Evolutionary conservation across 2,888 invertebrate species (phyloP).

Genomic region (Andrena haemorrhoa): DNA sequence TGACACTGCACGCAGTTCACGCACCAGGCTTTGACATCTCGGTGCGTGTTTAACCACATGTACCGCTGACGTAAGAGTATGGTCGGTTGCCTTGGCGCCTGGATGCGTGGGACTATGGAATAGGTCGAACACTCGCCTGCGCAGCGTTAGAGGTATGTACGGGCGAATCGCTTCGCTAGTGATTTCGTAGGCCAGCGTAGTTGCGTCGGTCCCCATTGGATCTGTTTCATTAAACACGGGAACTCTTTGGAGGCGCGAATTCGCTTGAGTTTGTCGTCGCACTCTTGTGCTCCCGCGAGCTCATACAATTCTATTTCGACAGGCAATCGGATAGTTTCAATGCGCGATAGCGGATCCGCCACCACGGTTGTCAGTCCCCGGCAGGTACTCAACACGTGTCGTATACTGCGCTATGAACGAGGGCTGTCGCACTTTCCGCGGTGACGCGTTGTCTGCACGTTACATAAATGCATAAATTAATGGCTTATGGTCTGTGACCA

Average conservation of each 20-base stretch:
- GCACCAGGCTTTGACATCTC: slow-evolving; percentile 1
- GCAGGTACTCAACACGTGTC: background rate
- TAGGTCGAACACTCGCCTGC: background rate
- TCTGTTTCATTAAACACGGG: background rate
- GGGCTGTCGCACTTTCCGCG: background rate
- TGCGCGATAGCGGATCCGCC: background rate
- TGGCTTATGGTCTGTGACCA: background rate
- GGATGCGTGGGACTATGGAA: background rate
- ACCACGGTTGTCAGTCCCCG: background rate
- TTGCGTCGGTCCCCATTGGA: background rate
- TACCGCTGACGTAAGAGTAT: background rate
- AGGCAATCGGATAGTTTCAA: background rate
- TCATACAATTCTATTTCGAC: background rate
- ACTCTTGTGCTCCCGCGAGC: no score
- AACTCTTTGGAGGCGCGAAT: background rate
- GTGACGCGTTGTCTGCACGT: background rate
- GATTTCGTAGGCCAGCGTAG: background rate
- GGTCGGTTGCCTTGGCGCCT: background rate
- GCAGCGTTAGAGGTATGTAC: background rate
- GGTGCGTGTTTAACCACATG: slow-evolving; percentile 2
- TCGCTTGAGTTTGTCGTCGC: no score
- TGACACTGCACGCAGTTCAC: background rate
- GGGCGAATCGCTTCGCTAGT: background rate
- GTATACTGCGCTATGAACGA: background rate
- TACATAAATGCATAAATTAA: background rate